These are phyloP conservation scores for Lathronympha strigana DNA, from an alignment of 2,888 invertebrate genomes.

Conservation along the genomic window DNA sequence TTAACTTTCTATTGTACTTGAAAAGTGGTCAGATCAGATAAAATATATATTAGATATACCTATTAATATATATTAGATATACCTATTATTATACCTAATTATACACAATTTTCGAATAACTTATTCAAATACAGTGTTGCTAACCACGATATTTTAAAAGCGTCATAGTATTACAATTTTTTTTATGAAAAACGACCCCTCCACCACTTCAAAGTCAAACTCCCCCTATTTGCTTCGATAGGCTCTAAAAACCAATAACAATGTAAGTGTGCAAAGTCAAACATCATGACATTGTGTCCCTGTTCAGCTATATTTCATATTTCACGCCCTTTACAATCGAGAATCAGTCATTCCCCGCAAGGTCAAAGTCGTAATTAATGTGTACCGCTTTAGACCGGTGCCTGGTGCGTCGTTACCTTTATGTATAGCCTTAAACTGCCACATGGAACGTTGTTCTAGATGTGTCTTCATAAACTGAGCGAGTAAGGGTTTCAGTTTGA, in stretches of 20 bases:
- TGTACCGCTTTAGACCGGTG: conserved; percentile 13
- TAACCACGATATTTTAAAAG: too few relatives aligned
- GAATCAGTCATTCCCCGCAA: conserved; percentile 37
- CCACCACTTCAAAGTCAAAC: too few relatives aligned
- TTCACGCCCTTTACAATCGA: conserved; percentile 26
- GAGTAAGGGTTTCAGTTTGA: background rate
- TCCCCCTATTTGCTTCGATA: background rate
- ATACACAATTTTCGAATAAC: too few relatives aligned
- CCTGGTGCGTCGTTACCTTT: conserved; percentile 32
- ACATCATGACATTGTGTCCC: background rate
- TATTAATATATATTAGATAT: too few relatives aligned
- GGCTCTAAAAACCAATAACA: background rate
- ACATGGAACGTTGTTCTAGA: background rate
- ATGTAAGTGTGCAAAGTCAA: background rate
- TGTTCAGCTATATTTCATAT: conserved; percentile 17
- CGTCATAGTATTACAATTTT: too few relatives aligned
- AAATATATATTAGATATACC: too few relatives aligned
- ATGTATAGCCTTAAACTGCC: conserved; percentile 4
- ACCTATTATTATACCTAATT: too few relatives aligned
- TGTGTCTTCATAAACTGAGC: background rate
- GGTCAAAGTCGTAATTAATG: conserved; percentile 33
- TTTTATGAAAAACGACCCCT: too few relatives aligned
- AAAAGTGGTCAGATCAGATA: too few relatives aligned
- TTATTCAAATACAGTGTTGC: too few relatives aligned
- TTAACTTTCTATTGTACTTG: too few relatives aligned